A percentile compares a stretch with the other conserved stretches of the same genome.
phyloP scores from a whole-genome alignment of 2,797 vertebrate genomes.

The Myripristis jacobus region DNA sequence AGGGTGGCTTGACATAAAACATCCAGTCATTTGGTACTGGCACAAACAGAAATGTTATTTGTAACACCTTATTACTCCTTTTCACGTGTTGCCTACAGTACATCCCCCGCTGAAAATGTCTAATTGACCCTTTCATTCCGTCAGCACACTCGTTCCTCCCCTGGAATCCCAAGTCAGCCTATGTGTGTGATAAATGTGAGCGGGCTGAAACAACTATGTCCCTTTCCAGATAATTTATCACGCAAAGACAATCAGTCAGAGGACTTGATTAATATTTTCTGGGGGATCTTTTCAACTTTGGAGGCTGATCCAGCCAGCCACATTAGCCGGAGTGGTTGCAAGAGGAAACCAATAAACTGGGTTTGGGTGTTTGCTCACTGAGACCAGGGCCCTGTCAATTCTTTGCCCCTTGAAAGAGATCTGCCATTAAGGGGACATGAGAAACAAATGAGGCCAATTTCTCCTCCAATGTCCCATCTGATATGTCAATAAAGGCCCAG shows the following conservation, averaged over 20 bases:
- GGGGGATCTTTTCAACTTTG: conserved; percentile 80
- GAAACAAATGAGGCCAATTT: conserved; percentile 90
- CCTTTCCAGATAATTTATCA: conserved; percentile 80
- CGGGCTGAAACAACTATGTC: conserved; percentile 69
- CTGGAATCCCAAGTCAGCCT: conserved; percentile 65
- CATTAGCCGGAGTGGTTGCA: conserved; percentile 75
- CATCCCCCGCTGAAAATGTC: conserved; percentile 46
- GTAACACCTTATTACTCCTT: conserved; percentile 9
- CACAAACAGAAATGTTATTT: conserved; percentile 13
- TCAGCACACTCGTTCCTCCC: conserved; percentile 63
- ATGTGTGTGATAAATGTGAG: conserved; percentile 71
- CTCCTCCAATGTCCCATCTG: conserved; percentile 85
- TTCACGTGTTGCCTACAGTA: conserved; percentile 23
- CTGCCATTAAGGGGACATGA: conserved; percentile 86
- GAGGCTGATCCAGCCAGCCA: conserved; percentile 67
- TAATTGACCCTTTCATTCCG: conserved; percentile 68
- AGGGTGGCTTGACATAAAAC: conserved; percentile 2
- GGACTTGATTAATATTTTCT: conserved; percentile 83
- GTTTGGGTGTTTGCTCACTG: conserved; percentile 82
- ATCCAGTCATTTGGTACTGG: background rate
- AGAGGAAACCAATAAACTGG: conserved; percentile 79
- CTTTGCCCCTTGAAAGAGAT: conserved; percentile 81
- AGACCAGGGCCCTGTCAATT: conserved; percentile 82
- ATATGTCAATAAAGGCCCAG: conserved; percentile 86
- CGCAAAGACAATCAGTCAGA: conserved; percentile 78